phyloP scores from a whole-genome alignment of 2,113 vertebrate genomes.

The Petrocephalus microphthalmus region DNA sequence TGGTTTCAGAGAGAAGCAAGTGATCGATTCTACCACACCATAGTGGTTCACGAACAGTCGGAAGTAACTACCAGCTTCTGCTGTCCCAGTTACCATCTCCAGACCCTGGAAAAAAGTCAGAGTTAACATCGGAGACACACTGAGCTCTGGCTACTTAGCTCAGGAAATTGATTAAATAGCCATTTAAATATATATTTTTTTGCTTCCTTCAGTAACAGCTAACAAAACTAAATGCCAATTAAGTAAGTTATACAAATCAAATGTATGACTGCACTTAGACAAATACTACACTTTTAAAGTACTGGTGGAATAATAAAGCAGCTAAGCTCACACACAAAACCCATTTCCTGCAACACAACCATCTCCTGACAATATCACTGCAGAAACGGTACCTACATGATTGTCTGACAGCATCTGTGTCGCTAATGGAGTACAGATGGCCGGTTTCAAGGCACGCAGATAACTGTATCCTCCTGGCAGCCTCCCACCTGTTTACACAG shows the following conservation, averaged over 20 bases:
- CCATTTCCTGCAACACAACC: neutral
- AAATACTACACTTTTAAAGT: neutral
- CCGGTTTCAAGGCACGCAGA: slow-evolving; percentile 72
- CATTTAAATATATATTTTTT: neutral
- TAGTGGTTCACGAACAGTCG: slow-evolving; percentile 63
- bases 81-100: slow-evolving; percentile 66
- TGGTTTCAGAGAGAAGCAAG: slow-evolving; percentile 72
- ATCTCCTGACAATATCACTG: neutral
- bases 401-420: slow-evolving; percentile 38
- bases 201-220: neutral
- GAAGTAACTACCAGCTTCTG: slow-evolving; percentile 75
- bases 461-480: slow-evolving; percentile 80
- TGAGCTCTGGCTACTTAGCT: neutral
- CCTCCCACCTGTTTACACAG: slow-evolving; percentile 62
- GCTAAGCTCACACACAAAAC: neutral
- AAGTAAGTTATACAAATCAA: neutral
- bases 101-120: slow-evolving; percentile 55
- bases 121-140: neutral
- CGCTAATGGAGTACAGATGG: slow-evolving; percentile 39
- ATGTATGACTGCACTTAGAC: neutral
- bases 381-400: slow-evolving; percentile 57
- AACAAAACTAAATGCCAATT: neutral
- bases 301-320: neutral
- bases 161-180: neutral
- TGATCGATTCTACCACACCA: slow-evolving; percentile 71